phyloP scores from a whole-genome alignment of 2,797 vertebrate genomes.

The Delichon dasypus region DNA sequence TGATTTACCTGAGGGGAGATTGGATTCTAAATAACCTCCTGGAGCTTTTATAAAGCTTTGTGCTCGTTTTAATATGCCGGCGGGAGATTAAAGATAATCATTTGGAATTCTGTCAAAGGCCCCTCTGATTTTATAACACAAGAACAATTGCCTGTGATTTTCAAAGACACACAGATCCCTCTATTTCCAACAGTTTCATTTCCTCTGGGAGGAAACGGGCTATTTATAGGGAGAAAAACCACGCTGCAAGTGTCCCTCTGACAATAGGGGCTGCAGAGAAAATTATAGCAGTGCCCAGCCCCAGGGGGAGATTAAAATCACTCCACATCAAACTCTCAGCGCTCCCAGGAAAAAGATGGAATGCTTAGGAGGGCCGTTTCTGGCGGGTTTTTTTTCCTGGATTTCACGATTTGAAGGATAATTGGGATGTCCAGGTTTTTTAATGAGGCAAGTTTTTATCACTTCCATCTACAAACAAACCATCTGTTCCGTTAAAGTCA shows the following conservation, averaged over 20 bases:
- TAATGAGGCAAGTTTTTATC: background rate
- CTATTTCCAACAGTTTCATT: constrained; percentile 66
- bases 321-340: background rate
- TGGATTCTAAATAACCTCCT: constrained; percentile 46
- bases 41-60: constrained; percentile 35
- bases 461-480: background rate
- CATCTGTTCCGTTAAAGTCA: background rate
- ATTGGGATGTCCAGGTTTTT: background rate
- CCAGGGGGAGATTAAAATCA: constrained; percentile 11
- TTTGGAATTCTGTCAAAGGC: constrained; percentile 68
- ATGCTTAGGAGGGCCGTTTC: background rate
- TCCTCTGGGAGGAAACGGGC: constrained; percentile 71
- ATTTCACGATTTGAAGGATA: background rate
- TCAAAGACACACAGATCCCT: constrained; percentile 71
- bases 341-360: constrained; percentile 32
- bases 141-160: constrained; percentile 75
- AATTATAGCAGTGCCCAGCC: constrained; percentile 54
- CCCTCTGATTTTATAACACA: constrained; percentile 63
- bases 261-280: constrained; percentile 69
- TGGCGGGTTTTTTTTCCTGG: background rate
- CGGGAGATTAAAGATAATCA: constrained; percentile 58
- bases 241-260: constrained; percentile 57
- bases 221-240: constrained; percentile 73
- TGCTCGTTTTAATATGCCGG: constrained; percentile 49
- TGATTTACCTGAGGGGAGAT: constrained; percentile 56